Percentiles rank a stretch among this genome's conserved stretches.
phyloP scores from a whole-genome alignment of 2,113 vertebrate genomes.

The Campylomormyrus tamandua region DNA sequence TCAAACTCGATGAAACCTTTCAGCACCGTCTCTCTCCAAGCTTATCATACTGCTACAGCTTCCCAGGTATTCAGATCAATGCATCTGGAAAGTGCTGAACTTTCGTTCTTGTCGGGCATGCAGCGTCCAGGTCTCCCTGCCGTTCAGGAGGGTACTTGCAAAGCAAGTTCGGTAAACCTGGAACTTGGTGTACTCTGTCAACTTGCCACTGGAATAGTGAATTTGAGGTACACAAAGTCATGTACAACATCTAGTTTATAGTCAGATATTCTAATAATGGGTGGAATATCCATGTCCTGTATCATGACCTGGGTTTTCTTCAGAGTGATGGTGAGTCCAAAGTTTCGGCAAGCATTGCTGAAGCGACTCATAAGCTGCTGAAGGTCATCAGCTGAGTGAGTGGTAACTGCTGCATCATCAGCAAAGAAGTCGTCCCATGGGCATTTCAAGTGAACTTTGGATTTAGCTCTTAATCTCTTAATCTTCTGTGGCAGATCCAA shows the following conservation, averaged over 20 bases:
- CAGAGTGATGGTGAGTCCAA: not conserved
- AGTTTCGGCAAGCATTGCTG: not conserved
- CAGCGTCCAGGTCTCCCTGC: not conserved
- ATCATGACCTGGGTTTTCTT: not conserved
- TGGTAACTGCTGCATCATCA: not conserved
- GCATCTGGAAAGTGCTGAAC: not conserved
- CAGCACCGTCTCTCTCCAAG: not conserved
- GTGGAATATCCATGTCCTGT: not conserved
- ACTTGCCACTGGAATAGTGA: not conserved
- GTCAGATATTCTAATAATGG: not conserved
- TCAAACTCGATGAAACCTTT: not conserved
- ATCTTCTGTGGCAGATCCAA: not conserved
- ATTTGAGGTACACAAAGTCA: not conserved
- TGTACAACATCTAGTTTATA: not conserved
- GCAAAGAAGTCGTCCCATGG: not conserved
- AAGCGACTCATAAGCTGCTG: not conserved
- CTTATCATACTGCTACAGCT: not conserved
- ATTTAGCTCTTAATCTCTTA: not conserved
- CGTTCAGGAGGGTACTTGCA: constrained; percentile 2
- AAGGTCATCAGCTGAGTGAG: not conserved
- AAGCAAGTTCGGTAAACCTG: not conserved
- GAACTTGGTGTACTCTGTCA: not conserved
- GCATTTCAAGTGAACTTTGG: not conserved
- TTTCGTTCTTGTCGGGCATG: not conserved
- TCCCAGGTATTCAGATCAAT: not conserved